Evolutionary conservation across 2,888 invertebrate species (phyloP), one percentile per base, ranked within the genome.

Genomic region (Cartodere bifasciata): DNA sequence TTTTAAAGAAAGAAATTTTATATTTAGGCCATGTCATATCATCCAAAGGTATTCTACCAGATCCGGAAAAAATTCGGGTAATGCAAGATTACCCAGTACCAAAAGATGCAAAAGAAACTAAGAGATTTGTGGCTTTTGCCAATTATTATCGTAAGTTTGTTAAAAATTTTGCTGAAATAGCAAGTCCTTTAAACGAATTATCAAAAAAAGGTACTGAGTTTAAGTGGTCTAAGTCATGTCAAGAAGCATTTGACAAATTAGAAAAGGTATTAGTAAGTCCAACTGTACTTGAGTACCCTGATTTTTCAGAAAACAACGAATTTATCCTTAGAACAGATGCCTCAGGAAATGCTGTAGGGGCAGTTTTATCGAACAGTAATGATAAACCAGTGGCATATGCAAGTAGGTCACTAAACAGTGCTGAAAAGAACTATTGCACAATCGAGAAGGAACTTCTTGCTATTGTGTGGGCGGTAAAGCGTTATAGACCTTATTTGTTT

Each of bases 71-170:
- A 38, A 35, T 36, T 16, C 21, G 28, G 23, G 32, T 20, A 6
- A 17, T 38, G 13, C 21, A 39, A 23, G 40, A 37, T 32, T 41
- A 38, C 13, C 42, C 39, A 14, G 28, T 33, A 15, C 36, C 39
- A 26, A 39, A 37, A 29, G 29, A 36, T 22, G 34, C 40, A 15
- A 20, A 33, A 15, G 35, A 34, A 31, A 37, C 24, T 13, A 39
- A 37, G 29, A 28, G 37, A 26, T 42, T 42, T 34, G 37, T 41
- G n/a, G 40, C 38, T 22, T 43, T 41, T 24, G 38, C 38, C 11
- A 42, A 40, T 37, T 37, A 35, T 32, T 40, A 39, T 25, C 28
- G 38, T 22, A 35, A 32, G 33, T 37, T 26, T 31, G 39, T 39
- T 17, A 23, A 36, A 26, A 27, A 39, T 25, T 39, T 39, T 31